Percentiles rank a stretch among this genome's conserved stretches.
Evolutionary conservation across 2,113 vertebrate genomes (phyloP).

Genomic region (Nycticebus coucang): DNA sequence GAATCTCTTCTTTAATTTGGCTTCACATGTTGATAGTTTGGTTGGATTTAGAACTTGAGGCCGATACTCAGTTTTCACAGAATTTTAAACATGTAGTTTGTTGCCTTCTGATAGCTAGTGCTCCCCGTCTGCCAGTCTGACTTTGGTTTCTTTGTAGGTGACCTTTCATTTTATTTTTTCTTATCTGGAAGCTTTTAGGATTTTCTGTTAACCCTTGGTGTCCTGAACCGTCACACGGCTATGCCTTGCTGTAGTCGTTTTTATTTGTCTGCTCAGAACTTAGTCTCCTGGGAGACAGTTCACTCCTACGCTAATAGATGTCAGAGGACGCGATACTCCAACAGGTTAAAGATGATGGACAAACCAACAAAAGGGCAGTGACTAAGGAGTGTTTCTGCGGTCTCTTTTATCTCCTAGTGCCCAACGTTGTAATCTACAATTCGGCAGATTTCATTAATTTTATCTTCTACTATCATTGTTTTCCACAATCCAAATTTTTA

Average conservation of each 20-base stretch:
- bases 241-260: neutral
- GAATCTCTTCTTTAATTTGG: neutral
- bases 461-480: neutral
- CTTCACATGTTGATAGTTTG: neutral
- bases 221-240: neutral
- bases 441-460: neutral
- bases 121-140: neutral
- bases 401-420: neutral
- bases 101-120: neutral
- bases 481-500: neutral
- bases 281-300: neutral
- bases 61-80: neutral
- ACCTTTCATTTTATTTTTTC: neutral
- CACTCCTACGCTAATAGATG: neutral
- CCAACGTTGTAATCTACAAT: neutral
- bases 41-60: neutral
- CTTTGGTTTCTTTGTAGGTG: neutral
- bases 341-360: neutral
- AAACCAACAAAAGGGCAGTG: neutral
- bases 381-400: fast-evolving
- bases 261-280: neutral
- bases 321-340: neutral
- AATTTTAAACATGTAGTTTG: neutral
- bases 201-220: neutral
- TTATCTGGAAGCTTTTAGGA: neutral